Evolutionary conservation across 2,113 vertebrate species (phyloP).

Genomic region (Orientallactaga bullata): DNA sequence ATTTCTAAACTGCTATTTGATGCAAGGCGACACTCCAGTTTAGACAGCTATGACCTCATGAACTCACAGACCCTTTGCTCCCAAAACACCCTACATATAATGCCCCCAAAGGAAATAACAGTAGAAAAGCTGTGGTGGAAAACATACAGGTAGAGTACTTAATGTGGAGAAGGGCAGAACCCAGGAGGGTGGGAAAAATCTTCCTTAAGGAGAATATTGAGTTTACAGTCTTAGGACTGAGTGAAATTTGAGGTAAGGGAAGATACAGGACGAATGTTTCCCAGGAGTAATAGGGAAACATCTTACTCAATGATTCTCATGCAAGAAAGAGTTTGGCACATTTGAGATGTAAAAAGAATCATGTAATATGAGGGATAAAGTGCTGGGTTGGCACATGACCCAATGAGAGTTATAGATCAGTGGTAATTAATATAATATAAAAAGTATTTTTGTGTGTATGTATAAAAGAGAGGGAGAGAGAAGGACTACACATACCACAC

Average conservation of each 20-base stretch:
- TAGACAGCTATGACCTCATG: not conserved
- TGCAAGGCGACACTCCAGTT: not conserved
- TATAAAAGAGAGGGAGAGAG: too few relatives aligned
- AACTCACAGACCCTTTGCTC: not conserved
- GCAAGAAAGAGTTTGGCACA: not conserved
- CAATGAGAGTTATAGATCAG: too few relatives aligned
- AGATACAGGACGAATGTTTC: not conserved
- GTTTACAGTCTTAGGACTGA: not conserved
- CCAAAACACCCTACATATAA: not conserved
- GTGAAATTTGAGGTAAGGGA: not conserved
- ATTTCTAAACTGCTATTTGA: constrained; percentile 7
- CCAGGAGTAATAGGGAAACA: not conserved
- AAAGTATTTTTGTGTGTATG: too few relatives aligned
- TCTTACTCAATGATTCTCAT: not conserved
- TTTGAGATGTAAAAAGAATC: not conserved
- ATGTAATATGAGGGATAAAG: too few relatives aligned
- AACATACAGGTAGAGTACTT: not conserved
- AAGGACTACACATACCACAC: too few relatives aligned
- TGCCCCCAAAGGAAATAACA: not conserved
- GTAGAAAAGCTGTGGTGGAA: not conserved
- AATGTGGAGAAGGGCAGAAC: not conserved
- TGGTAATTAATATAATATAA: not conserved
- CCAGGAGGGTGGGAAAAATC: too few relatives aligned
- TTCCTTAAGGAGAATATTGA: not conserved
- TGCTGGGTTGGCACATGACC: too few relatives aligned